These are phyloP conservation scores for Chloroceryle amazona DNA, from an alignment of 2,797 vertebrate genomes.

Conservation along the genomic window DNA sequence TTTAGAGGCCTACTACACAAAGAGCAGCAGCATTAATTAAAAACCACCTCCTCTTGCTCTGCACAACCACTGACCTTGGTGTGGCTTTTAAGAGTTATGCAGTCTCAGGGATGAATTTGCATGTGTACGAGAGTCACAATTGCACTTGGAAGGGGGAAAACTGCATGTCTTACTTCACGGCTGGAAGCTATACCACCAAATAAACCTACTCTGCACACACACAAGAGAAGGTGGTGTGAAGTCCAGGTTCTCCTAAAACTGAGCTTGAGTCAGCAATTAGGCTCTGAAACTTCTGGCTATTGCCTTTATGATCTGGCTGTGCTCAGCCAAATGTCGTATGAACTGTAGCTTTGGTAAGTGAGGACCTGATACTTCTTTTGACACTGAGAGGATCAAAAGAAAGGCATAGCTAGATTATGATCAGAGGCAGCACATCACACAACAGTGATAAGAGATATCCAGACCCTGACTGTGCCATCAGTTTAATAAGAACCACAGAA, in stretches of 20 bases:
- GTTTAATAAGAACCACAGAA: background rate
- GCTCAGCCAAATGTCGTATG: background rate
- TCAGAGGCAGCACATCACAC: accelerated
- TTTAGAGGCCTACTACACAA: background rate
- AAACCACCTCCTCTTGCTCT: background rate
- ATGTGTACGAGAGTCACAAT: background rate
- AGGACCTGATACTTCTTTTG: background rate
- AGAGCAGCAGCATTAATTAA: background rate
- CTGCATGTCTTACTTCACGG: background rate
- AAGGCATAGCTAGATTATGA: background rate
- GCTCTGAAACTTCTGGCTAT: background rate
- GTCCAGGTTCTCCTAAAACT: background rate
- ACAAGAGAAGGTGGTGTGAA: background rate
- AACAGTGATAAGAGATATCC: background rate
- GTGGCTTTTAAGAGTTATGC: background rate
- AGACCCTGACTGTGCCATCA: background rate
- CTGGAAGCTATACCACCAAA: background rate
- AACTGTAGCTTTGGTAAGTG: background rate
- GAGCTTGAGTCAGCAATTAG: background rate
- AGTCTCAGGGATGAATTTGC: background rate
- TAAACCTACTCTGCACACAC: background rate
- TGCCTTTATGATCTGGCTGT: background rate
- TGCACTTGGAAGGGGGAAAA: background rate
- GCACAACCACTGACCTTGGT: background rate
- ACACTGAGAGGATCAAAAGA: background rate